Percentiles rank a stretch among this genome's conserved stretches.
These are phyloP conservation scores for Strix occidentalis DNA, from an alignment of 2,797 vertebrate genomes.

Conservation along the genomic window DNA sequence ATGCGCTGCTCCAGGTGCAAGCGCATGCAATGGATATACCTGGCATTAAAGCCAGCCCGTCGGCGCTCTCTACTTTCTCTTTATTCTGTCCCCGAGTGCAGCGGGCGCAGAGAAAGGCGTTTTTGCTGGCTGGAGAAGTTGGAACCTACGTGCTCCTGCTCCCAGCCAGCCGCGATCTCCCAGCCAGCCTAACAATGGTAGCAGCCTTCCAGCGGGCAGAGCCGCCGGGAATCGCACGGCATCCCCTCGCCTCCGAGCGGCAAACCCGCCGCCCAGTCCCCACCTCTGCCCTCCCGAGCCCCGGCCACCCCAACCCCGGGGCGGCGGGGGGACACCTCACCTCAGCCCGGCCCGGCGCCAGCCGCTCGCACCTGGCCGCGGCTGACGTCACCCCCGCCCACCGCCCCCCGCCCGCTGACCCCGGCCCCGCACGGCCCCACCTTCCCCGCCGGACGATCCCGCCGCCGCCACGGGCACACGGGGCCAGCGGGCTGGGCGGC, in stretches of 20 bases:
- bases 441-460: not conserved
- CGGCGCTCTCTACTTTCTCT: not conserved
- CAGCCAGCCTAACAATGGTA: slow-evolving; percentile 16
- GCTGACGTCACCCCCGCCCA: not conserved
- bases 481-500: not conserved
- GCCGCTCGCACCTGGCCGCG: not conserved
- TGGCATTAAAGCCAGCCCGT: not conserved
- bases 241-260: not conserved
- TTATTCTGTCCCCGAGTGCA: fast-evolving
- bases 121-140: not conserved
- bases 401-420: not conserved
- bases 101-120: not conserved
- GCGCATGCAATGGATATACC: not conserved
- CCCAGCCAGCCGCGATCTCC: not conserved
- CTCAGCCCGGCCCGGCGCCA: not conserved
- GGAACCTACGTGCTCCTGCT: not conserved
- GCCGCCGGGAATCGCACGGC: not conserved
- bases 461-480: not conserved
- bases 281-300: not conserved
- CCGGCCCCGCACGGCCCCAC: not conserved
- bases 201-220: not conserved
- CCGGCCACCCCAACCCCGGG: not conserved
- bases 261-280: not conserved
- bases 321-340: not conserved
- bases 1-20: not conserved